These are phyloP conservation scores for Drosophila lowei DNA, from an alignment of 1,140 invertebrate species.

Conservation along the genomic window DNA sequence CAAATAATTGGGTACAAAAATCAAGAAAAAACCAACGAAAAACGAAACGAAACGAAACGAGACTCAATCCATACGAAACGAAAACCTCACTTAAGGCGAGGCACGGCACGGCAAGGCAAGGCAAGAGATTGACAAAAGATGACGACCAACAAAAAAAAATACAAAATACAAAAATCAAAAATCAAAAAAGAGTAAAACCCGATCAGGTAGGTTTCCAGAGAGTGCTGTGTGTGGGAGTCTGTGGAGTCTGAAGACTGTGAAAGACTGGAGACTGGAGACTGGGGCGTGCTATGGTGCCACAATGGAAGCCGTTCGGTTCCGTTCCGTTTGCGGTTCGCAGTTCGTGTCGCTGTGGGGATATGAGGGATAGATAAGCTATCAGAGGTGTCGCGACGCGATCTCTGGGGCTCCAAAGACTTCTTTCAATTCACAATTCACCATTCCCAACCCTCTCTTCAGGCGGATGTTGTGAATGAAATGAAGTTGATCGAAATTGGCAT, in stretches of 20 bases:
- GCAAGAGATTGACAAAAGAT: constrained; percentile 68
- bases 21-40: constrained; percentile 20
- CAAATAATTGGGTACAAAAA: constrained; percentile 64
- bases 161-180: constrained; percentile 17
- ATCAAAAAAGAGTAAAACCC: constrained; percentile 8
- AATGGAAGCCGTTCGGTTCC: constrained; percentile 34
- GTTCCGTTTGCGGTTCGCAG: too few species aligned
- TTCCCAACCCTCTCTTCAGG: constrained; percentile 13
- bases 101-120: constrained; percentile 62
- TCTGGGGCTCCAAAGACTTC: constrained; percentile 12
- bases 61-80: constrained; percentile 41
- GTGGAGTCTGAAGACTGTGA: neutral
- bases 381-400: constrained; percentile 45
- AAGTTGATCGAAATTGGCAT: constrained; percentile 34
- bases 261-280: constrained; percentile 16
- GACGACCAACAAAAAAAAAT: constrained; percentile 29
- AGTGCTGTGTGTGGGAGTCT: constrained; percentile 34
- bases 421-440: constrained; percentile 38
- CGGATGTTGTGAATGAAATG: constrained; percentile 51
- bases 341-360: constrained; percentile 18
- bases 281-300: constrained; percentile 48
- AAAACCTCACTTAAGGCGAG: constrained; percentile 71
- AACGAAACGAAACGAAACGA: constrained; percentile 27
- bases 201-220: constrained; percentile 31
- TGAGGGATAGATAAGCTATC: constrained; percentile 48